Evolutionary conservation across 2,888 invertebrate genomes (phyloP).

Genomic region (Tachystola acroxantha): DNA sequence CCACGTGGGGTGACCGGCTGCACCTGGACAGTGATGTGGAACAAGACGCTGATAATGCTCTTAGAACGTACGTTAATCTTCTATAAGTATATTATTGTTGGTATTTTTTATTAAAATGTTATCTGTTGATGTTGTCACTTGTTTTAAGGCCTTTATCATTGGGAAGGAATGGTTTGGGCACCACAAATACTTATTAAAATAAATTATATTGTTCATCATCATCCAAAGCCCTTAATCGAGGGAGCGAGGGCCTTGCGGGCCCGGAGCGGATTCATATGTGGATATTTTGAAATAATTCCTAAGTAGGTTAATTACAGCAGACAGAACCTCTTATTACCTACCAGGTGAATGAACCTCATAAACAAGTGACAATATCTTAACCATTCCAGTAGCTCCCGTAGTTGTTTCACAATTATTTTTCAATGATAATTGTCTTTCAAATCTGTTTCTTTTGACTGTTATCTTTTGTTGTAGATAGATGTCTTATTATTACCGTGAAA

Average conservation of each 20-base stretch:
- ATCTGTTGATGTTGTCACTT: slow-evolving; percentile 3
- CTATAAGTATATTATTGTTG: slow-evolving; percentile 5
- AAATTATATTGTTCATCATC: too few relatives aligned
- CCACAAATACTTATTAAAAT: too few relatives aligned
- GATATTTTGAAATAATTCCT: too few relatives aligned
- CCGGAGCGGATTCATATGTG: too few relatives aligned
- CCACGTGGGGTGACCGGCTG: slow-evolving; percentile 89
- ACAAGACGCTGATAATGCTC: slow-evolving; percentile 79
- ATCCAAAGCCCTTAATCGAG: too few relatives aligned
- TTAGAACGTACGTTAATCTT: slow-evolving; percentile 80
- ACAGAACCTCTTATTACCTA: too few relatives aligned
- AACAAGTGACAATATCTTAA: background rate
- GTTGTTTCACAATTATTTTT: background rate
- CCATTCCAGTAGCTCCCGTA: background rate
- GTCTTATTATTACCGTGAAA: slow-evolving; percentile 8
- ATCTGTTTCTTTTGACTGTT: slow-evolving; percentile 14
- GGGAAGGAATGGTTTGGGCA: too few relatives aligned
- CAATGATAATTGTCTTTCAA: slow-evolving; percentile 1
- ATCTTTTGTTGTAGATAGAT: slow-evolving; percentile 38
- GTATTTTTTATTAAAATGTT: too few relatives aligned
- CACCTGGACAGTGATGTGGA: slow-evolving; percentile 83
- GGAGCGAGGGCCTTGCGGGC: too few relatives aligned
- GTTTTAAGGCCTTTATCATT: too few relatives aligned
- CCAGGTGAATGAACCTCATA: too few relatives aligned
- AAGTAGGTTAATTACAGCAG: too few relatives aligned